Evolutionary conservation across 2,797 vertebrate species (phyloP).

Genomic region (Diplodus puntazzo): DNA sequence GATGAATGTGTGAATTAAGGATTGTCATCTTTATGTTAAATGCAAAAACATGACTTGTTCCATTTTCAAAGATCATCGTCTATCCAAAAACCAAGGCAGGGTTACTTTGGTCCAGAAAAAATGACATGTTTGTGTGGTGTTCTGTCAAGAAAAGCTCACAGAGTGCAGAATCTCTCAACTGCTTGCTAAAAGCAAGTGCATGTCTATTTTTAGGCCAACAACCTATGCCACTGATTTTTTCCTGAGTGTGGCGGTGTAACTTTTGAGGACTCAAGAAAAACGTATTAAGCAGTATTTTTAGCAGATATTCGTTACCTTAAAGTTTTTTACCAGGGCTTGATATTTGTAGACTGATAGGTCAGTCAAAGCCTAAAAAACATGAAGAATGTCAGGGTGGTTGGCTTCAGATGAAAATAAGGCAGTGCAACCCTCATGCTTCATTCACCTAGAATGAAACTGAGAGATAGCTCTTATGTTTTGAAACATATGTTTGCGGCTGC

Average conservation of each 20-base stretch:
- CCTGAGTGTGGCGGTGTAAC: conserved; percentile 60
- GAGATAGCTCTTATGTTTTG: background rate
- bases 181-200: conserved; percentile 62
- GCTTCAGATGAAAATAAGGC: background rate
- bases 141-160: conserved; percentile 39
- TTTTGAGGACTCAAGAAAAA: conserved; percentile 55
- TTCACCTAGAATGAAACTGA: background rate
- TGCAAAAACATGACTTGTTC: background rate
- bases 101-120: conserved; percentile 24
- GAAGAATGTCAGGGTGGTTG: background rate
- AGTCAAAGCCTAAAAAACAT: conserved; percentile 10
- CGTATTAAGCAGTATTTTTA: conserved; percentile 48
- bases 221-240: conserved; percentile 56
- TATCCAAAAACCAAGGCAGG: background rate
- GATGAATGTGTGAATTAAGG: background rate
- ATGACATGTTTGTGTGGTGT: conserved; percentile 41
- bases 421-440: background rate
- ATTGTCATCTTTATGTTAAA: background rate
- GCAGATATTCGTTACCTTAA: conserved; percentile 41
- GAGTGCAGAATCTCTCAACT: conserved; percentile 78
- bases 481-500: background rate
- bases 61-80: background rate
- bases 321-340: conserved; percentile 16
- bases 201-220: conserved; percentile 73
- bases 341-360: conserved; percentile 33